Percentiles rank a stretch among this genome's conserved stretches.
Evolutionary conservation across 2,113 vertebrate genomes (phyloP).

Genomic region (Ciconia maguari): DNA sequence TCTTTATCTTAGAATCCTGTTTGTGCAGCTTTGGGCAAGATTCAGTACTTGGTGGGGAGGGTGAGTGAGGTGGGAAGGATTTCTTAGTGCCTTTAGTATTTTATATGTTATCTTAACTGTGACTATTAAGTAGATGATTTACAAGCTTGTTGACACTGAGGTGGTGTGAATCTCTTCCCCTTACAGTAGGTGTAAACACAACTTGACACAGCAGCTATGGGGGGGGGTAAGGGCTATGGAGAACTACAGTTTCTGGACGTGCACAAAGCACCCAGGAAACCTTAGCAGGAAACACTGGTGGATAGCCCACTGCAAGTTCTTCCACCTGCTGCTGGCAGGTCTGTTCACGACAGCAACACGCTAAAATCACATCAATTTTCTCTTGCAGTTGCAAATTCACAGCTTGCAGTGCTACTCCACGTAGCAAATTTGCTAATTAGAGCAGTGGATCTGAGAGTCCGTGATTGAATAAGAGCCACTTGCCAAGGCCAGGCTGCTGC

Average conservation of each 20-base stretch:
- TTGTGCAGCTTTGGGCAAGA: slow-evolving; percentile 62
- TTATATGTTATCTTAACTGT: slow-evolving; percentile 1
- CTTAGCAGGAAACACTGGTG: not conserved
- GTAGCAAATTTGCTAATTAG: not conserved
- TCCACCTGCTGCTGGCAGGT: not conserved
- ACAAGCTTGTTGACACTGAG: not conserved
- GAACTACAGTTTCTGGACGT: not conserved
- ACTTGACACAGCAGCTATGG: not conserved
- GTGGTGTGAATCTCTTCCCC: not conserved
- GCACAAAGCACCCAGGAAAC: not conserved
- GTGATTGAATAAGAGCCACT: not conserved
- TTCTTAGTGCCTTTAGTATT: slow-evolving; percentile 26
- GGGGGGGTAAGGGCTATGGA: not conserved
- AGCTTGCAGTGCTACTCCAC: not conserved
- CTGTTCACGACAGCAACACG: not conserved
- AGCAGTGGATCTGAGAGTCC: not conserved
- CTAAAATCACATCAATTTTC: not conserved
- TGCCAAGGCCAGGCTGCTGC: not conserved
- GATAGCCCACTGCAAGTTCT: not conserved
- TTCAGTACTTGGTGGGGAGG: not conserved
- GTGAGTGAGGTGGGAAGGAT: not conserved
- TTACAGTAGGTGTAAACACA: not conserved
- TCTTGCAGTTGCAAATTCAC: not conserved
- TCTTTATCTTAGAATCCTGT: slow-evolving; percentile 62
- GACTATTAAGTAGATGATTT: slow-evolving; percentile 49